Conservation (phyloP, 2,113 vertebrate genomes). For the Zosterops japonicus region DNA sequence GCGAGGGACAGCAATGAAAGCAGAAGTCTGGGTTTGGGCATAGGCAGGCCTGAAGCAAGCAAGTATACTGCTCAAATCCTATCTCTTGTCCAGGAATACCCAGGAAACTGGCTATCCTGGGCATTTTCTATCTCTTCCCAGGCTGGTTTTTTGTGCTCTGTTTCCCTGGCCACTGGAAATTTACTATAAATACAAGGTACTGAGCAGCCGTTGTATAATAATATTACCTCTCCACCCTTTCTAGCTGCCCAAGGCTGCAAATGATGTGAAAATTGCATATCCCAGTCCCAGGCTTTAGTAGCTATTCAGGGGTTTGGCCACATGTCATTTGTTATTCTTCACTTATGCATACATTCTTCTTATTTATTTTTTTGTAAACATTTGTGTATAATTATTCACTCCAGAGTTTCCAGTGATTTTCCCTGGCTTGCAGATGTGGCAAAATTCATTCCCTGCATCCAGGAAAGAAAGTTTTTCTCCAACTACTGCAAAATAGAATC, state of each 20-base stretch:
- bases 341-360: conserved; percentile 43
- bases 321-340: conserved; percentile 58
- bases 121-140: conserved; percentile 8
- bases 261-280: conserved; percentile 54
- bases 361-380: conserved; percentile 57
- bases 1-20: not conserved
- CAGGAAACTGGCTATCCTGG: not conserved
- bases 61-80: not conserved
- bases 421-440: conserved; percentile 36
- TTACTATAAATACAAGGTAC: conserved; percentile 44
- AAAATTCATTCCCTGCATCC: not conserved
- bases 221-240: not conserved
- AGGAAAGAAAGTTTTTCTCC: not conserved
- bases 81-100: not conserved
- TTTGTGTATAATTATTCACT: conserved; percentile 60
- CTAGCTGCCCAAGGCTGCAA: conserved; percentile 26
- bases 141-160: not conserved
- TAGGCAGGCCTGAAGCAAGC: not conserved
- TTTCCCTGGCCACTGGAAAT: conserved; percentile 37
- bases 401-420: conserved; percentile 53
- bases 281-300: not conserved
- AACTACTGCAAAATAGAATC: conserved; percentile 23
- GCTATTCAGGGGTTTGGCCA: conserved; percentile 23
- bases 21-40: not conserved
- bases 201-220: not conserved